Evolutionary conservation across 2,797 vertebrate species (phyloP), one percentile per base, ranked within the genome.

Genomic region (Neostethus bicornis): DNA sequence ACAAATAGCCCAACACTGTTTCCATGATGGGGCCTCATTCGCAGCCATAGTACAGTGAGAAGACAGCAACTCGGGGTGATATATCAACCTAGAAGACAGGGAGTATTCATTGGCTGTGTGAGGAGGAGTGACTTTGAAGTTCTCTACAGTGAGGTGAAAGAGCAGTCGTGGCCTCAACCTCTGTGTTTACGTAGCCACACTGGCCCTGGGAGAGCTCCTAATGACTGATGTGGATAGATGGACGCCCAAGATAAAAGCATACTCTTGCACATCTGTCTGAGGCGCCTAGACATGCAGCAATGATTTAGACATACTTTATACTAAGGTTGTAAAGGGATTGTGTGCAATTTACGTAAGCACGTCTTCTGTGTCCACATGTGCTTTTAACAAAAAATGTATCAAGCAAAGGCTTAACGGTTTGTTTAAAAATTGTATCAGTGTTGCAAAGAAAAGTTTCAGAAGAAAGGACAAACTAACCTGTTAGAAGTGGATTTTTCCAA

Each of bases 91-190:
- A 59, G 75, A 77, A 78, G 85, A 89, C 83, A 73, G 64, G 73
- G 86, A 75, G 75, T 85, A 88, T 91, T 86, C 81, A 81, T 92
- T 85, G 90, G 80, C 84, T 17, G 32, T 43, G 79, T 80, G 70
- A 77, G 74, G 68, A 75, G 73, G 75, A 81, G 85, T 84, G 77
- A 88, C 90, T 92, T 91, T 91, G 89, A 91, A 90, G 90, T 89
- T 82, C 73, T 90, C 84, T 8, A 57, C 75, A 47, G 82, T 53
- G 81, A 89, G 91, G 90, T 90, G 89, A 91, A 87, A 88, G 87
- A 88, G 85, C 86, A 90, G 87, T 73, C 68, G 44, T 69, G 84
- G 87, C 87, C 88, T 88, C 84, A 77, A 90, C 86, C 90, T 82
- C 81, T 75, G 61, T 91, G 88, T 91, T 91, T 89, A 85, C 83